Evolutionary conservation across 2,113 vertebrate species (phyloP).

Genomic region (Pelusios castaneus): DNA sequence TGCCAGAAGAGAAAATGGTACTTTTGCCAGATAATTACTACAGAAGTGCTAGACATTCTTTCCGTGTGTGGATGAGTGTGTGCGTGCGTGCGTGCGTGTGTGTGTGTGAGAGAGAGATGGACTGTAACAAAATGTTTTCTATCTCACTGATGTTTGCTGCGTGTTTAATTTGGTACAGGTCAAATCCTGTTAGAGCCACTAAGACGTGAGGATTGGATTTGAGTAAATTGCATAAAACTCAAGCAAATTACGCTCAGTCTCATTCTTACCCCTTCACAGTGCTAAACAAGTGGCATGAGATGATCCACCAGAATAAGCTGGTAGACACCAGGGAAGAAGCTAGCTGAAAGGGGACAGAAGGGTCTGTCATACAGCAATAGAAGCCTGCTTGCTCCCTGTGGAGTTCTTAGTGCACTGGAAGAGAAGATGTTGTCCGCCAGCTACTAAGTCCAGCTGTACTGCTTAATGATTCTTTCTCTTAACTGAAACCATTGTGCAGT

Average conservation of each 20-base stretch:
- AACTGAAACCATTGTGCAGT: constrained; percentile 41
- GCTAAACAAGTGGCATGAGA: neutral
- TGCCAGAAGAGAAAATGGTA: constrained; percentile 38
- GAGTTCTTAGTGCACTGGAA: neutral
- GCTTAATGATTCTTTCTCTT: constrained; percentile 45
- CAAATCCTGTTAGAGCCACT: fast-evolving
- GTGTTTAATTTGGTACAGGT: fast-evolving
- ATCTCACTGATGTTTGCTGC: neutral
- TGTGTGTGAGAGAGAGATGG: constrained; percentile 10
- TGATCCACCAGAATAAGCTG: neutral
- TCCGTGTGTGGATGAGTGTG: neutral
- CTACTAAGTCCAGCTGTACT: neutral
- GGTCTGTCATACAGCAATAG: neutral
- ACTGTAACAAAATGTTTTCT: neutral
- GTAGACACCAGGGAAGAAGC: neutral
- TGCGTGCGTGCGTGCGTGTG: neutral
- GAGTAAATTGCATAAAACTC: fast-evolving
- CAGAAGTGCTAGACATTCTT: constrained; percentile 68
- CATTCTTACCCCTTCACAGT: neutral
- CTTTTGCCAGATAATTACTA: constrained; percentile 63
- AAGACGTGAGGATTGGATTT: neutral
- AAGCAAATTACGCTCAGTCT: neutral
- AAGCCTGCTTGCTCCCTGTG: neutral
- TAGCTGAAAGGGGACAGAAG: neutral
- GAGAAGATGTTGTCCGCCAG: neutral